Evolutionary conservation across 2,113 vertebrate species (phyloP).

Genomic region (Corvus cornix): DNA sequence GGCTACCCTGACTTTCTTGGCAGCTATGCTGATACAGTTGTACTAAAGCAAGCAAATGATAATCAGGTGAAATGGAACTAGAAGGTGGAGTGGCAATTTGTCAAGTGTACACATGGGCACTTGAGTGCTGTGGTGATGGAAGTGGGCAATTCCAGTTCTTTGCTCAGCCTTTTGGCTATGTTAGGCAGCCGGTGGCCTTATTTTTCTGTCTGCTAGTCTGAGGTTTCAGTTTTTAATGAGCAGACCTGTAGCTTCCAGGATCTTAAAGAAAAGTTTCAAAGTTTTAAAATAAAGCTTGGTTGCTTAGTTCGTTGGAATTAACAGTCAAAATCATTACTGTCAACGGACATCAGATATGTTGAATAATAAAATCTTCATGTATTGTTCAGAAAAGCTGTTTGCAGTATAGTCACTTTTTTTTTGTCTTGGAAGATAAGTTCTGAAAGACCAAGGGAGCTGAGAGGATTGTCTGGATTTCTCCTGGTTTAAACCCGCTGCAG

Average conservation of each 20-base stretch:
- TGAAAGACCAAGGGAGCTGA: not conserved
- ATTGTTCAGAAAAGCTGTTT: not conserved
- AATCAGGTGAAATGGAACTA: not conserved
- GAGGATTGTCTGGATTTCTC: not conserved
- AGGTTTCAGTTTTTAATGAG: not conserved
- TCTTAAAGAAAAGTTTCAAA: not conserved
- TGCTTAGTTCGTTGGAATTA: not conserved
- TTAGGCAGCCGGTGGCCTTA: not conserved
- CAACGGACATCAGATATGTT: not conserved
- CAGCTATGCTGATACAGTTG: not conserved
- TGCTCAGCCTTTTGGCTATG: not conserved
- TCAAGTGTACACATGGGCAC: fast-evolving
- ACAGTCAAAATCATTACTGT: not conserved
- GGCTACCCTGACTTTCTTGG: not conserved
- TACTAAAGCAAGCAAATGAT: not conserved
- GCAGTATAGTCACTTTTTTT: not conserved
- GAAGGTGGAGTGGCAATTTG: not conserved
- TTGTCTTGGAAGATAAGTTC: not conserved
- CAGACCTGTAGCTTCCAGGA: not conserved
- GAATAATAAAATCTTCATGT: not conserved
- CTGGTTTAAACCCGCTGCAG: not conserved
- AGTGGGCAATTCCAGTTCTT: not conserved
- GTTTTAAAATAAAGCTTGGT: not conserved
- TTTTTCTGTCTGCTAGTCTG: not conserved
- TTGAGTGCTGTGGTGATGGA: not conserved